Percentiles rank a stretch among this genome's conserved stretches.
Conservation (phyloP, 23 tunicate species). For the Botrylloides violaceus region DNA sequence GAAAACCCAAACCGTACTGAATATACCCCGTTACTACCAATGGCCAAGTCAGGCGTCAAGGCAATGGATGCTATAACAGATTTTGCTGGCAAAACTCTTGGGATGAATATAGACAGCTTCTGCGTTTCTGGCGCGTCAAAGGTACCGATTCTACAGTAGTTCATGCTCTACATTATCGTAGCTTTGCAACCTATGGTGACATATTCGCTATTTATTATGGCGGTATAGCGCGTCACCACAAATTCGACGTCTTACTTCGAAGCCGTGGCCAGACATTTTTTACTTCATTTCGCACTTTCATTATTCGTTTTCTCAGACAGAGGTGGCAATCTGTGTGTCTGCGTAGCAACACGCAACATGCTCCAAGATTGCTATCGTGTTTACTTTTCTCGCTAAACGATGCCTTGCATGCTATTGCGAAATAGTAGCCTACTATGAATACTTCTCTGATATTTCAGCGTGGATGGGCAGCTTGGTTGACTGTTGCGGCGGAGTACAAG, state of each 20-base stretch:
- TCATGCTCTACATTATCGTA: background rate
- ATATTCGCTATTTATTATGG: background rate
- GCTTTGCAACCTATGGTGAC: background rate
- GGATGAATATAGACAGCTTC: conserved; percentile 30
- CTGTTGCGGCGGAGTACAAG: conserved; percentile 66
- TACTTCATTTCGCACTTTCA: too few relatives aligned
- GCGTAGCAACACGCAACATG: too few relatives aligned
- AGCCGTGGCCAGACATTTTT: too few relatives aligned
- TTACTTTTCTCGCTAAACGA: too few relatives aligned
- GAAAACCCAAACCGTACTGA: conserved; percentile 61
- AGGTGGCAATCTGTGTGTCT: too few relatives aligned
- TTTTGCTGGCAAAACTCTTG: conserved; percentile 50
- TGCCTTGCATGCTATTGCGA: too few relatives aligned
- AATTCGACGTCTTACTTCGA: too few relatives aligned
- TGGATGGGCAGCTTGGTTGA: conserved; percentile 89
- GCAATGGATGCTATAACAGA: conserved; percentile 81
- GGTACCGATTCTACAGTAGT: conserved; percentile 9
- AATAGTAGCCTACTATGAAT: too few relatives aligned
- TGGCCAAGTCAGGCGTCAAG: conserved; percentile 78
- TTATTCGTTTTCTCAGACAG: too few relatives aligned
- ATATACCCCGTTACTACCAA: conserved; percentile 55
- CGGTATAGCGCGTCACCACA: too few relatives aligned
- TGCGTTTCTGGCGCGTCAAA: conserved; percentile 79
- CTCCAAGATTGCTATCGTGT: too few relatives aligned
- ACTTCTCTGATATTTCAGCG: too few relatives aligned